A percentile compares a stretch with the other conserved stretches of the same genome.
Evolutionary conservation across 1,140 invertebrate genomes (phyloP).

Genomic region (Drosophila orosa): DNA sequence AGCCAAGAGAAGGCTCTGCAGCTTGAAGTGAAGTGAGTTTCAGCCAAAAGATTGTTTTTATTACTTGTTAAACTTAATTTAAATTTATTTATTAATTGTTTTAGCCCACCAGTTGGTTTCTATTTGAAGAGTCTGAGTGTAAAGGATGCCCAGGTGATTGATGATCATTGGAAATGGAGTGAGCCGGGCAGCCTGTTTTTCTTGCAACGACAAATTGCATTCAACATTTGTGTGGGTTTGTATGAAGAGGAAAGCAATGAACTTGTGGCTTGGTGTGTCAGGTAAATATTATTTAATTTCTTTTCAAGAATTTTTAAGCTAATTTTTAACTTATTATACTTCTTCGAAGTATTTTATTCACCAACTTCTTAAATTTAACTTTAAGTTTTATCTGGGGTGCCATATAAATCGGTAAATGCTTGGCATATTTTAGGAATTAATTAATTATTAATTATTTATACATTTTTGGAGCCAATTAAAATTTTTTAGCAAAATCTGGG

Average conservation of each 20-base stretch:
- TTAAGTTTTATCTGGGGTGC: too few species aligned
- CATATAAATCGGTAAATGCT: too few species aligned
- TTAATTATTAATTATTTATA: too few species aligned
- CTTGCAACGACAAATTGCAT: conserved; percentile 59
- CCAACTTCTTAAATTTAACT: too few species aligned
- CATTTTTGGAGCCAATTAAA: too few species aligned
- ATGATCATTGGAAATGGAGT: conserved; percentile 55
- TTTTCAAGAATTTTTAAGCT: too few species aligned
- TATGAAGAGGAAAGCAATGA: conserved; percentile 47
- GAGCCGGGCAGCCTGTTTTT: conserved; percentile 60
- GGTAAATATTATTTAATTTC: too few species aligned
- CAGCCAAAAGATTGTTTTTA: rapidly evolving
- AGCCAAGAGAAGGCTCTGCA: conserved; percentile 12
- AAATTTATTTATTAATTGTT: not conserved
- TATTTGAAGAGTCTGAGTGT: conserved; percentile 13
- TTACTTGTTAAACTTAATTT: not conserved
- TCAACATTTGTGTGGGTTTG: conserved; percentile 63
- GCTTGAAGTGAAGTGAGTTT: conserved; percentile 19
- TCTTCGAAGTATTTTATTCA: too few species aligned
- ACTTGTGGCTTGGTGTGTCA: conserved; percentile 74
- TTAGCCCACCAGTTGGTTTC: conserved; percentile 42
- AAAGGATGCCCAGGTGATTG: conserved; percentile 22
- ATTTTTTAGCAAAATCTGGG: too few species aligned
- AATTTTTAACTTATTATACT: too few species aligned
- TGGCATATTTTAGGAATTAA: too few species aligned